Conservation (phyloP, 2,113 vertebrate genomes). For the Cepphus grylle region DNA sequence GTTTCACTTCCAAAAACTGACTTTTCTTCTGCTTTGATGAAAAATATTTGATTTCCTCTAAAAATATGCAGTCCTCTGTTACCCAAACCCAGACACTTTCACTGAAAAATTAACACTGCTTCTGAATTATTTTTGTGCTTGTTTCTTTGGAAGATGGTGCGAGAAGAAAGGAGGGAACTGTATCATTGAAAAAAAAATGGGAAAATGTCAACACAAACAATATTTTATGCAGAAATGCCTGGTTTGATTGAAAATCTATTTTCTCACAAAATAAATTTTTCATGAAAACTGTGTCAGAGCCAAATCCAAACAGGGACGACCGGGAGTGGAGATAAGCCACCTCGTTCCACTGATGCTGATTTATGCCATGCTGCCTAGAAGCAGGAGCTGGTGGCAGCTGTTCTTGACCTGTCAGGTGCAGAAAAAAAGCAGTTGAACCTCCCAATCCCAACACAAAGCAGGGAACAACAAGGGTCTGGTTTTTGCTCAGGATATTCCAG, state of each 20-base stretch:
- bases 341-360: not conserved
- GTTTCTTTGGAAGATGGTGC: slow-evolving; percentile 20
- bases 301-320: slow-evolving; percentile 21
- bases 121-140: slow-evolving; percentile 42
- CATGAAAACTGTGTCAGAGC: slow-evolving; percentile 34
- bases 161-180: not conserved
- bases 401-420: not conserved
- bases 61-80: not conserved
- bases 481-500: not conserved
- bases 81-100: not conserved
- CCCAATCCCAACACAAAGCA: not conserved
- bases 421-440: not conserved
- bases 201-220: slow-evolving; percentile 31
- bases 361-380: not conserved
- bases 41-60: slow-evolving; percentile 14
- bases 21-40: not conserved
- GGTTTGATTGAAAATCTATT: slow-evolving; percentile 50
- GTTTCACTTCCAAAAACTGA: not conserved
- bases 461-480: not conserved
- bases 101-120: slow-evolving; percentile 48
- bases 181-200: not conserved
- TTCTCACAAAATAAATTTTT: slow-evolving; percentile 47
- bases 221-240: slow-evolving; percentile 38
- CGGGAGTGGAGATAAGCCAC: not conserved
- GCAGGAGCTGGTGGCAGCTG: not conserved